These are phyloP conservation scores for Pocillopora meandrina DNA, from an alignment of 92 coral and sea anemone genomes.

Conservation along the genomic window DNA sequence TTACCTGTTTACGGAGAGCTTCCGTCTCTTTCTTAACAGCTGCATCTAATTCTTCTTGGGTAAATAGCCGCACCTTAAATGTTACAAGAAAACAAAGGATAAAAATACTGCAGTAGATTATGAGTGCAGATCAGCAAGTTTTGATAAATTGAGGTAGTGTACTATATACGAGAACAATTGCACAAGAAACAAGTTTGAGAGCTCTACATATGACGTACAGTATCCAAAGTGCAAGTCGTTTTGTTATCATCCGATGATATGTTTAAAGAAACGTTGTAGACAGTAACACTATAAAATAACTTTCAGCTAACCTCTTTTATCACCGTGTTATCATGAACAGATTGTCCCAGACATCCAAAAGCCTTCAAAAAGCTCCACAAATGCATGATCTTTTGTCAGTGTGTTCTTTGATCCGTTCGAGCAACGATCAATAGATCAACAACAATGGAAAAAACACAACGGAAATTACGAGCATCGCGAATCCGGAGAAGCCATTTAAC, in stretches of 20 bases:
- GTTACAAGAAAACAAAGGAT: neutral
- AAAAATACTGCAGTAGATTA: neutral
- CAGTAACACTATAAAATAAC: neutral
- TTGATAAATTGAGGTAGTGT: too few species aligned
- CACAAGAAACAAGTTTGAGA: too few species aligned
- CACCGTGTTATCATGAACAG: neutral
- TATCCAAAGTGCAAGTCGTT: neutral
- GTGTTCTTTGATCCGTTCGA: constrained; percentile 30
- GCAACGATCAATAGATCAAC: constrained; percentile 24
- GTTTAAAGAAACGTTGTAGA: neutral
- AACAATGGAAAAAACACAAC: neutral
- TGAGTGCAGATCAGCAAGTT: too few species aligned
- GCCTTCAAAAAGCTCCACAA: constrained; percentile 31
- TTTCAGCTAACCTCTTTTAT: constrained; percentile 35
- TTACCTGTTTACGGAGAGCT: constrained; percentile 80
- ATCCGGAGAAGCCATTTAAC: constrained; percentile 3
- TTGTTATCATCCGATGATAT: neutral
- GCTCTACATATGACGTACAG: too few species aligned
- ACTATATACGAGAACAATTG: too few species aligned
- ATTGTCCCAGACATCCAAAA: constrained; percentile 27
- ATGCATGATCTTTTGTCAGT: constrained; percentile 31
- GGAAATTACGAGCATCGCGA: neutral
- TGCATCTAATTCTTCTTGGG: constrained; percentile 84
- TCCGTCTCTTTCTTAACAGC: constrained; percentile 85
- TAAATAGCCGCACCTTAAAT: constrained; percentile 78